These are phyloP conservation scores for Ancistrus triradiatus DNA, from an alignment of 2,113 vertebrate genomes.

Conservation along the genomic window DNA sequence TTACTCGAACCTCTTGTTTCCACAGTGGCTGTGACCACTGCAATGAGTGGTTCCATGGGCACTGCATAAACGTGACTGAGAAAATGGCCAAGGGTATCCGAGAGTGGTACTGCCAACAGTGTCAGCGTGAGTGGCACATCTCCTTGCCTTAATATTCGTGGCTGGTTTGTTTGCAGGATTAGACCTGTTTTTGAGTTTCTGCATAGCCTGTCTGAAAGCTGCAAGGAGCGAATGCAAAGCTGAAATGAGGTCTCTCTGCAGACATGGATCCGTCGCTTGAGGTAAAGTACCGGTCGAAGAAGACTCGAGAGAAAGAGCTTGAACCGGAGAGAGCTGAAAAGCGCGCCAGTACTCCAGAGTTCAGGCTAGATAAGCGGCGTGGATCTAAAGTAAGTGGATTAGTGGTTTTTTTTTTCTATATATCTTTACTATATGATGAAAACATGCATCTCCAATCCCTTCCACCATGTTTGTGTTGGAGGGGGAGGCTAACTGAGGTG, in stretches of 20 bases:
- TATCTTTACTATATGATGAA: background rate
- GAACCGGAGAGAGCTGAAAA: conserved; percentile 65
- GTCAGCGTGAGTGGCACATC: conserved; percentile 68
- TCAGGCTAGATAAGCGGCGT: conserved; percentile 65
- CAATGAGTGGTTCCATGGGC: conserved; percentile 91
- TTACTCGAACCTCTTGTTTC: background rate
- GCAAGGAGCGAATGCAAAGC: too few relatives aligned
- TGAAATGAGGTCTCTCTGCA: too few relatives aligned
- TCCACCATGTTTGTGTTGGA: too few relatives aligned
- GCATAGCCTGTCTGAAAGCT: too few relatives aligned
- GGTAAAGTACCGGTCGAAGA: conserved; percentile 85
- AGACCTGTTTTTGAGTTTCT: too few relatives aligned
- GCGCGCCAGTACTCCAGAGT: conserved; percentile 66
- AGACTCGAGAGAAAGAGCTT: conserved; percentile 67
- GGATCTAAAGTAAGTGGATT: conserved; percentile 72
- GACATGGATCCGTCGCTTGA: conserved; percentile 77
- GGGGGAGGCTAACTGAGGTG: too few relatives aligned
- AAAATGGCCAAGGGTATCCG: conserved; percentile 89
- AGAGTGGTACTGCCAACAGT: conserved; percentile 87
- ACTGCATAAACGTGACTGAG: conserved; percentile 90
- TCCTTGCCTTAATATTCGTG: background rate
- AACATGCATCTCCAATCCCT: too few relatives aligned
- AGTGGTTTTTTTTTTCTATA: background rate
- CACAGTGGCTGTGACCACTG: conserved; percentile 88
- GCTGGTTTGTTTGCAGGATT: too few relatives aligned